A percentile compares a stretch with the other conserved stretches of the same genome.
phyloP scores from a whole-genome alignment of 2,888 invertebrate genomes.

The Leptinotarsa juncta region DNA sequence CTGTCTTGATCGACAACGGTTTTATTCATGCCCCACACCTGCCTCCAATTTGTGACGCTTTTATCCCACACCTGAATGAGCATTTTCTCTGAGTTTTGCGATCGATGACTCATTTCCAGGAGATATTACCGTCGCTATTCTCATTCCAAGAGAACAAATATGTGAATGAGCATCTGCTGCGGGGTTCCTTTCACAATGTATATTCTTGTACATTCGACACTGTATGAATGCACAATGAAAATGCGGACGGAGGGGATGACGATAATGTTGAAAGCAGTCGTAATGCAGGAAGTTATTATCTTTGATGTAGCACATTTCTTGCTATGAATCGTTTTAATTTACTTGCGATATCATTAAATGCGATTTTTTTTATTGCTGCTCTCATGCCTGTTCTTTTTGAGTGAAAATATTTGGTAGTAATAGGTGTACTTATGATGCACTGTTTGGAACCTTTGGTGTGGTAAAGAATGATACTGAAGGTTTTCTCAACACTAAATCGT shows the following conservation, averaged over 20 bases:
- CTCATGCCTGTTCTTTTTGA: no score
- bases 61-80: neutral
- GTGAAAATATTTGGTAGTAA: no score
- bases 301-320: neutral
- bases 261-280: neutral
- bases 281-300: neutral
- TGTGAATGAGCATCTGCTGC: neutral
- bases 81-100: neutral
- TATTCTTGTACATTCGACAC: neutral
- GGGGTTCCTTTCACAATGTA: neutral
- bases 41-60: neutral
- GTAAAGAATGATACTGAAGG: no score
- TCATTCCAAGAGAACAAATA: neutral
- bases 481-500: no score
- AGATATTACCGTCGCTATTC: neutral
- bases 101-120: neutral
- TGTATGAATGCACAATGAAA: neutral
- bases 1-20: neutral
- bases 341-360: neutral
- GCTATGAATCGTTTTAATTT: neutral
- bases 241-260: neutral
- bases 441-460: no score
- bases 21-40: conserved; percentile 3
- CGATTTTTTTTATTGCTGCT: neutral
- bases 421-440: no score